These are phyloP conservation scores for Xanthia togata DNA, from an alignment of 2,888 invertebrate species.

Conservation along the genomic window DNA sequence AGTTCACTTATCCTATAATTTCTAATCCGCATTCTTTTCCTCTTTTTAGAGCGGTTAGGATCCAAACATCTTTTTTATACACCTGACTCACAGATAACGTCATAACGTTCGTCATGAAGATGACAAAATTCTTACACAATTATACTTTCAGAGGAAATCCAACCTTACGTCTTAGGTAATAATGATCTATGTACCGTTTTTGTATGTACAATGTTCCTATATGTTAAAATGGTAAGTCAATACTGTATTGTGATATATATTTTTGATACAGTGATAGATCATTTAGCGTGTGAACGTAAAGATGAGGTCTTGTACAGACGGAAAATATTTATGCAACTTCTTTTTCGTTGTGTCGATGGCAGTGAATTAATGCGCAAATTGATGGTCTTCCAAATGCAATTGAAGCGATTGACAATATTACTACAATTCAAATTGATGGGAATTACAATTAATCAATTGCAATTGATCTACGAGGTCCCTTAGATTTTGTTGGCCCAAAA, in stretches of 20 bases:
- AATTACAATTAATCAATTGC: too few species aligned
- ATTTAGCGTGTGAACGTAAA: slow-evolving; percentile 46
- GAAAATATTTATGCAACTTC: background rate
- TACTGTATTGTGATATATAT: slow-evolving; percentile 41
- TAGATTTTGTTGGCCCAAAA: background rate
- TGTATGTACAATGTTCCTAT: background rate
- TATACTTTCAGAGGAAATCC: slow-evolving; percentile 27
- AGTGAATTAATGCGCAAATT: background rate
- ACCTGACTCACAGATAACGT: slow-evolving; percentile 76
- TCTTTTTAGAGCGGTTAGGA: slow-evolving; percentile 46
- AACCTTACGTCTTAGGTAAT: slow-evolving; percentile 32
- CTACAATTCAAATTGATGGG: too few species aligned
- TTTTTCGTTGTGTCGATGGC: background rate
- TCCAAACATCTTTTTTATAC: slow-evolving; percentile 58
- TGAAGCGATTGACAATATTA: too few species aligned
- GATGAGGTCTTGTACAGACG: background rate
- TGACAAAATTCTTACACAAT: slow-evolving; percentile 41
- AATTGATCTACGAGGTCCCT: too few species aligned
- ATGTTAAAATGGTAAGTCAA: slow-evolving; percentile 42
- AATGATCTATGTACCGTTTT: slow-evolving; percentile 15
- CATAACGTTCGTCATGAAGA: slow-evolving; percentile 54
- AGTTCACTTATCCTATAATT: slow-evolving; percentile 55
- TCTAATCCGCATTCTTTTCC: slow-evolving; percentile 40
- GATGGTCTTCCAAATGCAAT: too few species aligned
- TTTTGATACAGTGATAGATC: slow-evolving; percentile 34